Evolutionary conservation across 2,888 invertebrate genomes (phyloP).

Genomic region (Seladonia tumulorum): DNA sequence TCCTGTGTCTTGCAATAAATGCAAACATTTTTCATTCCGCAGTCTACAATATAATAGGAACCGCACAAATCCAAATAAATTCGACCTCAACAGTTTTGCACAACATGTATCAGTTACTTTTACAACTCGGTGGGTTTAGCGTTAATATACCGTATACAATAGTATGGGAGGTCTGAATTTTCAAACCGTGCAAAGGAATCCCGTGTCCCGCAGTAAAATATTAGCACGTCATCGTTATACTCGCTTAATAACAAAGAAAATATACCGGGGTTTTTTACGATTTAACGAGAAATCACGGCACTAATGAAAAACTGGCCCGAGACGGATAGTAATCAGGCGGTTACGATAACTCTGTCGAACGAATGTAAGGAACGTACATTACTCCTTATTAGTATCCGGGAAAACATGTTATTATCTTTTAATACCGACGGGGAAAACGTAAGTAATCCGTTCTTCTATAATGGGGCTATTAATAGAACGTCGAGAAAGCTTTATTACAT

Average conservation of each 20-base stretch:
- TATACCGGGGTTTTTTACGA: neutral
- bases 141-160: too few species aligned
- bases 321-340: neutral
- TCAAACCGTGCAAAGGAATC: too few species aligned
- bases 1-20: too few species aligned
- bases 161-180: too few species aligned
- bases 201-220: neutral
- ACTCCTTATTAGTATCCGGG: neutral
- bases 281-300: neutral
- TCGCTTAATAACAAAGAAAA: neutral
- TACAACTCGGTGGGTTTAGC: too few species aligned
- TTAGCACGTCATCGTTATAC: neutral
- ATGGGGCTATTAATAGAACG: constrained; percentile 10
- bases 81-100: too few species aligned
- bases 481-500: neutral
- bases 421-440: neutral
- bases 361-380: neutral
- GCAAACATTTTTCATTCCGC: too few species aligned
- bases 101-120: too few species aligned
- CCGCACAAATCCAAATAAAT: too few species aligned
- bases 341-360: neutral
- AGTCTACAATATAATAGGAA: too few species aligned
- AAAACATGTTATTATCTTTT: neutral
- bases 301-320: neutral
- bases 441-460: neutral